These are phyloP conservation scores for Pionites leucogaster DNA, from an alignment of 2,113 vertebrate genomes.

Conservation along the genomic window DNA sequence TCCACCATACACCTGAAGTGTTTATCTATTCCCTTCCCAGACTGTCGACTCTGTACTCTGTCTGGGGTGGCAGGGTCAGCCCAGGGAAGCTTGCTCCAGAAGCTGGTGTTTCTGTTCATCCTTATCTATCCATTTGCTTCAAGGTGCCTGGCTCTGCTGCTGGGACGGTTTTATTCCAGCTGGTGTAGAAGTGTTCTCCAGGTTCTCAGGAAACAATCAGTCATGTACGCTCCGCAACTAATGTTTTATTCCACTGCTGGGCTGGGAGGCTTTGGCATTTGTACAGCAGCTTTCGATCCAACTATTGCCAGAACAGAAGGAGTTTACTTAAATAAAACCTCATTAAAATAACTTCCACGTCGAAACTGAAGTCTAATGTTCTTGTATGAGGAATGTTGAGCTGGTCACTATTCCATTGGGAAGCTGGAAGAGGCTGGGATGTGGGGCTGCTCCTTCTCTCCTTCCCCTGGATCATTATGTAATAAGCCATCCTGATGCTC, in stretches of 20 bases:
- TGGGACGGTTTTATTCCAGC: not conserved
- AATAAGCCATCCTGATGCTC: not conserved
- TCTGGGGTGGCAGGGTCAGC: not conserved
- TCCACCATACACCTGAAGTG: not conserved
- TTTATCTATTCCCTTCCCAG: not conserved
- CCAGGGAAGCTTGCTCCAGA: not conserved
- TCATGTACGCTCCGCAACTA: not conserved
- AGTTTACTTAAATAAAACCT: conserved; percentile 54
- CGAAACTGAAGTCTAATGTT: conserved; percentile 28
- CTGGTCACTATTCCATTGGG: not conserved
- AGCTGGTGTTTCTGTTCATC: not conserved
- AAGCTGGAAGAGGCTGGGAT: not conserved
- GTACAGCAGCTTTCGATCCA: not conserved
- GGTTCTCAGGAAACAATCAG: not conserved
- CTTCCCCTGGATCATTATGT: not conserved
- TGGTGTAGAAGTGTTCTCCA: not conserved
- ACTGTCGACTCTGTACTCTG: not conserved
- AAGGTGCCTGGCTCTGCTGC: not conserved
- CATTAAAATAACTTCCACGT: conserved; percentile 60
- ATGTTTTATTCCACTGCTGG: not conserved
- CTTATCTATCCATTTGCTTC: not conserved
- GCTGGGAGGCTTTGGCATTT: conserved; percentile 24
- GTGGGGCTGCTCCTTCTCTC: not conserved
- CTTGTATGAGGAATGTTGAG: not conserved
- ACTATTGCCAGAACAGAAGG: conserved; percentile 57